phyloP scores from a whole-genome alignment of 1,140 invertebrate genomes.

The Bombus sylvicola region DNA sequence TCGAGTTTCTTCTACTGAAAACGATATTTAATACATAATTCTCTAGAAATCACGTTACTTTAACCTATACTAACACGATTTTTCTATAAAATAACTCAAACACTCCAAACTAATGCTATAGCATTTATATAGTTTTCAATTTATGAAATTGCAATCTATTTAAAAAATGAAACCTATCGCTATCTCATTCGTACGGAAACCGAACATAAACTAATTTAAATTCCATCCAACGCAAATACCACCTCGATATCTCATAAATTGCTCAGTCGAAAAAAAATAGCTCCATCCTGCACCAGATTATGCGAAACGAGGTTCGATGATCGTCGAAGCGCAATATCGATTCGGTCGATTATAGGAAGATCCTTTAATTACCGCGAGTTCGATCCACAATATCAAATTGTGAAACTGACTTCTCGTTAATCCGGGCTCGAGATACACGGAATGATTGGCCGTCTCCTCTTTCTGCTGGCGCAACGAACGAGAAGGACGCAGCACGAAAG shows the following conservation, averaged over 20 bases:
- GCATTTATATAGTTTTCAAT: background rate
- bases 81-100: background rate
- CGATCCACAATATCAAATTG: slow-evolving; percentile 16
- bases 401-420: slow-evolving; percentile 40
- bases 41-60: background rate
- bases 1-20: background rate
- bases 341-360: slow-evolving; percentile 21
- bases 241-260: background rate
- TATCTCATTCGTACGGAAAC: background rate
- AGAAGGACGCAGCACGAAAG: slow-evolving; percentile 1
- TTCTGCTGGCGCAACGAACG: background rate
- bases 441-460: slow-evolving; percentile 23
- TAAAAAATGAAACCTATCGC: background rate
- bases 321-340: background rate
- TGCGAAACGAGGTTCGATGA: background rate
- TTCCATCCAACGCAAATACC: background rate
- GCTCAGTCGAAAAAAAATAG: background rate
- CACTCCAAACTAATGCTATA: background rate
- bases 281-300: no score
- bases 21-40: background rate
- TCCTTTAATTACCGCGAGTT: slow-evolving; percentile 23
- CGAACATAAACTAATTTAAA: background rate
- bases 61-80: background rate
- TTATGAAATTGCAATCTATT: background rate
- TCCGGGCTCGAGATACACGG: slow-evolving; percentile 25